phyloP scores from a whole-genome alignment of 1,140 invertebrate genomes.

The Anastatus disparis region DNA sequence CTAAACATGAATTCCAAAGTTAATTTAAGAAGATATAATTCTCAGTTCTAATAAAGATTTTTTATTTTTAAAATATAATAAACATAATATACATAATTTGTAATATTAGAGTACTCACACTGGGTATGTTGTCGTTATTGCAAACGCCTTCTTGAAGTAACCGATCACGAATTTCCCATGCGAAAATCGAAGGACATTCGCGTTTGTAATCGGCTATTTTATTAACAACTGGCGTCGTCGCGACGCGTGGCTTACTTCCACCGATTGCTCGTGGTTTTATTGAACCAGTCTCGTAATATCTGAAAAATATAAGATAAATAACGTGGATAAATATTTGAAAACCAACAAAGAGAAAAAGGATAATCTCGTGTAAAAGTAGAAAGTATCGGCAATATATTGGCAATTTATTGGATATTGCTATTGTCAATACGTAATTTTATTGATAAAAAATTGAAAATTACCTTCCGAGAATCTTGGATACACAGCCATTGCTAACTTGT shows the following conservation, averaged over 20 bases:
- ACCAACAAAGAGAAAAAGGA: neutral
- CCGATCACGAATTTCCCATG: constrained; percentile 97
- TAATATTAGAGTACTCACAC: too few species aligned
- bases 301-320: constrained; percentile 63
- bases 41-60: neutral
- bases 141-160: constrained; percentile 96
- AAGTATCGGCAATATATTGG: too few species aligned
- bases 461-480: constrained; percentile 95
- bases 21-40: neutral
- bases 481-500: constrained; percentile 96
- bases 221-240: constrained; percentile 91
- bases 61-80: neutral
- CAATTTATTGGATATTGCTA: too few species aligned
- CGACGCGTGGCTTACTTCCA: constrained; percentile 95
- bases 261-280: constrained; percentile 96
- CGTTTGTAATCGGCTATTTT: constrained; percentile 96
- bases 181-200: constrained; percentile 97
- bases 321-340: neutral
- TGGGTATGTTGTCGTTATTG: constrained; percentile 99
- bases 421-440: too few species aligned
- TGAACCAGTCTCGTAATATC: constrained; percentile 98
- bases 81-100: too few species aligned
- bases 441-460: too few species aligned
- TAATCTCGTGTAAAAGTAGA: neutral
- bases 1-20: too few species aligned